Percentiles rank a stretch among this genome's conserved stretches.
Evolutionary conservation across 2,113 vertebrate genomes (phyloP).

Genomic region (Phalacrocorax carbo): DNA sequence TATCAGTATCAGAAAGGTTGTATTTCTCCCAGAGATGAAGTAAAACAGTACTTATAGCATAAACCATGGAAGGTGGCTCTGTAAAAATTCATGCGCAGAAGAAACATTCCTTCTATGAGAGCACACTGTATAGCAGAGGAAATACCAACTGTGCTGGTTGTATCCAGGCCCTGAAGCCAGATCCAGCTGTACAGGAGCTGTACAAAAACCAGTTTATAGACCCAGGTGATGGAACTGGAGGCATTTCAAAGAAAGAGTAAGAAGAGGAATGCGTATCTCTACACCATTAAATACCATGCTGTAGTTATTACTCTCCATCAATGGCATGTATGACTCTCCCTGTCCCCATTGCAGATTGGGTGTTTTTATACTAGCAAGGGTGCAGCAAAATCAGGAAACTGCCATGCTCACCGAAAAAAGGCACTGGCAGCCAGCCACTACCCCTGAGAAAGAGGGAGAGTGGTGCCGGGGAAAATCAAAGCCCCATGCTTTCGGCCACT

Average conservation of each 20-base stretch:
- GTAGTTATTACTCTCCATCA: not conserved
- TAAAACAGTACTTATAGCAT: not conserved
- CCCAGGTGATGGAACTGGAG: not conserved
- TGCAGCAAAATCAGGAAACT: not conserved
- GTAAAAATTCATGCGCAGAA: not conserved
- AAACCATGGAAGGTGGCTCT: not conserved
- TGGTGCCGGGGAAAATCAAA: rapidly evolving
- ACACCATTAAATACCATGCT: not conserved
- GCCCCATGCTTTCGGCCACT: not conserved
- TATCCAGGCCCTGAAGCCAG: not conserved
- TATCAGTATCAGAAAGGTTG: not conserved
- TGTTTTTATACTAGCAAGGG: not conserved
- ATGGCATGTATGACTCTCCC: not conserved
- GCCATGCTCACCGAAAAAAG: not conserved
- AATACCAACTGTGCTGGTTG: not conserved
- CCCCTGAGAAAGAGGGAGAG: not conserved
- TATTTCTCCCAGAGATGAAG: not conserved
- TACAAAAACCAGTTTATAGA: not conserved
- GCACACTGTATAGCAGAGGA: not conserved
- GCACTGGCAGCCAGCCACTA: not conserved
- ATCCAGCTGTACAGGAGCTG: not conserved
- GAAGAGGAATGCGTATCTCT: not conserved
- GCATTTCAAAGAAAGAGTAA: not conserved
- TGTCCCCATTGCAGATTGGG: not conserved
- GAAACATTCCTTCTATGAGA: not conserved